These are phyloP conservation scores for Aphodius granarius DNA, from an alignment of 2,888 invertebrate species.

Conservation along the genomic window DNA sequence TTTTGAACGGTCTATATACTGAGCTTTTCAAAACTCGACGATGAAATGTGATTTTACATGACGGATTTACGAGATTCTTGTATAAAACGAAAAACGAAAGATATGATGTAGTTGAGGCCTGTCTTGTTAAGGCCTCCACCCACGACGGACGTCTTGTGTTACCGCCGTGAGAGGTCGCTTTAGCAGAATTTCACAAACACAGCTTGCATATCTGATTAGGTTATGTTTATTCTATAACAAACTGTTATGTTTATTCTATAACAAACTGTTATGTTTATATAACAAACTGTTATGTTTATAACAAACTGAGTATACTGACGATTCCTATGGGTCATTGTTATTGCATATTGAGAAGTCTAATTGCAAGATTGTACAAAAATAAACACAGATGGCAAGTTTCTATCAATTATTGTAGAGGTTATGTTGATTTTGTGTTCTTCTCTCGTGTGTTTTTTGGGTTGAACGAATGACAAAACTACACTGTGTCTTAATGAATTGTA, in stretches of 20 bases:
- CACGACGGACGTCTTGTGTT: not conserved
- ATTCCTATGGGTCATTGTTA: not conserved
- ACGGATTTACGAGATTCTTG: not conserved
- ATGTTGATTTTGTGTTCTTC: not conserved
- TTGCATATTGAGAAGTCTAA: not conserved
- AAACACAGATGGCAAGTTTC: not conserved
- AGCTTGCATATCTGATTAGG: conserved; percentile 12
- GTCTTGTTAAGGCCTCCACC: not conserved
- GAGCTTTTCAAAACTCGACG: conserved; percentile 6
- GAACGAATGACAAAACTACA: conserved; percentile 15
- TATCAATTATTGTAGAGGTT: not conserved
- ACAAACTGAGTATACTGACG: not conserved
- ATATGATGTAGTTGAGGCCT: not conserved
- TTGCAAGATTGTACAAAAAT: not conserved
- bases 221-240: conserved; percentile 6
- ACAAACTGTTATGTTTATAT: conserved; percentile 4
- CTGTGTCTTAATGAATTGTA: conserved; percentile 22
- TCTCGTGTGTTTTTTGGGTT: not conserved
- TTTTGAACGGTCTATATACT: conserved; percentile 13
- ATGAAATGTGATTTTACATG: not conserved
- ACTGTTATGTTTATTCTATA: conserved; percentile 7
- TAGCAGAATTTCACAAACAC: not conserved
- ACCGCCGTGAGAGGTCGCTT: not conserved
- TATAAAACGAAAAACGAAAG: not conserved
- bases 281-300: not conserved